Evolutionary conservation across 2,113 vertebrate genomes (phyloP).

Genomic region (Bungarus multicinctus): DNA sequence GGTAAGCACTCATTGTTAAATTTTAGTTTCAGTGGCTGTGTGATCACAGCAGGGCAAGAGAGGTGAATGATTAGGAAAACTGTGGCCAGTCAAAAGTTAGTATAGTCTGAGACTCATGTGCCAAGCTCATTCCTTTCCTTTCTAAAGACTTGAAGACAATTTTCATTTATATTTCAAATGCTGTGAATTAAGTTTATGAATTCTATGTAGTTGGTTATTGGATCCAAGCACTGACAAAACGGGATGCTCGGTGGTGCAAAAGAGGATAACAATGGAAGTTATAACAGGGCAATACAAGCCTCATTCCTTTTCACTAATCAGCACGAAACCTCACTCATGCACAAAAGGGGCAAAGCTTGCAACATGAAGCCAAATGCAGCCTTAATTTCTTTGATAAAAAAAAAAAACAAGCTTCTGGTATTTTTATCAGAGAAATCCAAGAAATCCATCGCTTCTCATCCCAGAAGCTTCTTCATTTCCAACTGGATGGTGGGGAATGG

Average conservation of each 20-base stretch:
- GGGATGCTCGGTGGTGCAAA: background rate
- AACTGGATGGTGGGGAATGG: too few relatives aligned
- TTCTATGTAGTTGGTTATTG: background rate
- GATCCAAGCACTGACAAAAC: background rate
- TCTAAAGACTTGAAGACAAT: background rate
- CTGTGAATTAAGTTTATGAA: background rate
- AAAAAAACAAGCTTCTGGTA: background rate
- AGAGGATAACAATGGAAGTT: background rate
- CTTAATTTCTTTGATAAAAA: background rate
- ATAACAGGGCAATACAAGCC: background rate
- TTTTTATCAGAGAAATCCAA: too few relatives aligned
- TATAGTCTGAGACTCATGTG: background rate
- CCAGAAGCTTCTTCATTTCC: background rate
- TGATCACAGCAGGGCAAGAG: background rate
- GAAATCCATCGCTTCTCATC: background rate
- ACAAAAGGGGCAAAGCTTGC: background rate
- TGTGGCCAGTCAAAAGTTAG: background rate
- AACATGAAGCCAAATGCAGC: background rate
- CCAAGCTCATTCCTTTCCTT: background rate
- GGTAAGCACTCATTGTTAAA: constrained; percentile 60
- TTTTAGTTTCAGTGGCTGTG: background rate
- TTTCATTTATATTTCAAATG: background rate
- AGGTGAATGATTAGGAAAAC: background rate
- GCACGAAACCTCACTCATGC: background rate
- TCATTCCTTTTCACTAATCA: background rate